These are phyloP conservation scores for Abramis brama DNA, from an alignment of 2,113 vertebrate species.

Conservation along the genomic window DNA sequence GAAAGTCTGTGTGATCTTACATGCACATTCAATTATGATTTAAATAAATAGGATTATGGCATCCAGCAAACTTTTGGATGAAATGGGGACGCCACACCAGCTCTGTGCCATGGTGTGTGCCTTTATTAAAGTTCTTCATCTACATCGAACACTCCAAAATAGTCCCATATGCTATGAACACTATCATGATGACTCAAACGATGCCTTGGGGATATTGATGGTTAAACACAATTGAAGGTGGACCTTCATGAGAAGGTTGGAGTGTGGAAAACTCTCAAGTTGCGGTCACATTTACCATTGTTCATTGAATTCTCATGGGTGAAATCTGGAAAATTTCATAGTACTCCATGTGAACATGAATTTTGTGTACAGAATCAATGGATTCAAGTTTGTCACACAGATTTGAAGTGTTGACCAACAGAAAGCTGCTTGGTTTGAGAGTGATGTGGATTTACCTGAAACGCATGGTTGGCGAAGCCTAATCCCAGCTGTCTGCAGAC, in stretches of 20 bases:
- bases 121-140: not conserved
- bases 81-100: not conserved
- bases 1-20: not conserved
- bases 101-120: not conserved
- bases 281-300: not conserved
- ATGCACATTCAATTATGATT: not conserved
- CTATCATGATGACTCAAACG: not conserved
- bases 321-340: not conserved
- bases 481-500: slow-evolving; percentile 92
- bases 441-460: slow-evolving; percentile 80
- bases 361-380: not conserved
- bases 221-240: not conserved
- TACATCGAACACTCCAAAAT: not conserved
- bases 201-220: not conserved
- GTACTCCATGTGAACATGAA: too few species aligned
- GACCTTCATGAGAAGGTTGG: not conserved
- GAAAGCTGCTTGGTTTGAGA: not conserved
- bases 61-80: not conserved
- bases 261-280: not conserved
- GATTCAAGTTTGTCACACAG: not conserved
- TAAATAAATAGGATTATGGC: not conserved
- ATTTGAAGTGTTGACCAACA: not conserved
- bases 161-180: not conserved
- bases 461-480: slow-evolving; percentile 89
- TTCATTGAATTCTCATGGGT: not conserved